A percentile compares a stretch with the other conserved stretches of the same genome.
phyloP scores from a whole-genome alignment of 2,113 vertebrate genomes.

The Vimba vimba region DNA sequence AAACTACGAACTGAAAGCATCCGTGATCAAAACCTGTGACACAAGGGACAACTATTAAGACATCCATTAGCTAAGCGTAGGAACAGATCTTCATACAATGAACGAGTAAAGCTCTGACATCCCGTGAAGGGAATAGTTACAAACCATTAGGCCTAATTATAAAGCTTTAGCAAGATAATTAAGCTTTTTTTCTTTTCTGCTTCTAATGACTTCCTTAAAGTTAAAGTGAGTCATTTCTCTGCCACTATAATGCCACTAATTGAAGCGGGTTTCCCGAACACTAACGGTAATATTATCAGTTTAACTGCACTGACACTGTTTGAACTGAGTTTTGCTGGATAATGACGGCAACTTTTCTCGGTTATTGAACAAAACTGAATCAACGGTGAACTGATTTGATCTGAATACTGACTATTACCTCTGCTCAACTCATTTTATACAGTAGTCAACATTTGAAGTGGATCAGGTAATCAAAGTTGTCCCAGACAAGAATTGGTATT shows the following conservation, averaged over 20 bases:
- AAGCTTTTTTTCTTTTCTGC: conserved; percentile 19
- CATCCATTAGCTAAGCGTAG: neutral
- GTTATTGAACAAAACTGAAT: neutral
- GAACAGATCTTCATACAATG: neutral
- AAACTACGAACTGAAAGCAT: neutral
- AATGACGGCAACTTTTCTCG: neutral
- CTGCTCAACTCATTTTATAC: neutral
- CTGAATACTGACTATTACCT: neutral
- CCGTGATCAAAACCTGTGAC: conserved; percentile 5
- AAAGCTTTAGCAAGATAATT: conserved; percentile 35
- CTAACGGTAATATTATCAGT: neutral
- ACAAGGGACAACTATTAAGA: conserved; percentile 25
- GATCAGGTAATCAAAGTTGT: no score
- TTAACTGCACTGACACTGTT: neutral
- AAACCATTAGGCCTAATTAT: conserved; percentile 21
- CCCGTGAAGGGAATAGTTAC: conserved; percentile 16
- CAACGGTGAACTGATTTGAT: neutral
- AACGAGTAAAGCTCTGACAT: conserved; percentile 11
- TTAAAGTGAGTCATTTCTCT: neutral
- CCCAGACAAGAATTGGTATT: no score
- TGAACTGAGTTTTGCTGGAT: neutral
- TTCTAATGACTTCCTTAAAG: conserved; percentile 4
- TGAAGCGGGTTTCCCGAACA: neutral
- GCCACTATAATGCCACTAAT: neutral
- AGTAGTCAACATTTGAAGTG: no score